Conservation (phyloP, 2,113 vertebrate genomes). For the Chionomys nivalis region DNA sequence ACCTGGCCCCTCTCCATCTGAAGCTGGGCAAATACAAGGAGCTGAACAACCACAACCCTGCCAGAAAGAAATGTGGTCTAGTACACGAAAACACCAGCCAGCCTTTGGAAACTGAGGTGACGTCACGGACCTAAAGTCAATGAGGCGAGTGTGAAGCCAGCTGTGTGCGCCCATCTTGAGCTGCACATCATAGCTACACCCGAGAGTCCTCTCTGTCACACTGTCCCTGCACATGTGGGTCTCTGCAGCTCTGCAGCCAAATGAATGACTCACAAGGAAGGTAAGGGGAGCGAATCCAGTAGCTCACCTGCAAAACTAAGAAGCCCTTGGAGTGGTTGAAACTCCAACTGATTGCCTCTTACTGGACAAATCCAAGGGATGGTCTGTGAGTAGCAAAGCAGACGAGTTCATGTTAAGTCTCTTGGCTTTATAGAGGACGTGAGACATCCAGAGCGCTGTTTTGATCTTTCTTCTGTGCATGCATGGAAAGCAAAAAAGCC, state of each 20-base stretch:
- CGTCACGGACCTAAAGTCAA: not conserved
- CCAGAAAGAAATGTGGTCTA: not conserved
- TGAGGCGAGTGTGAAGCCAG: not conserved
- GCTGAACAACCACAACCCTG: not conserved
- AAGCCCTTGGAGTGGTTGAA: slow-evolving; percentile 26
- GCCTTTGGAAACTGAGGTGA: slow-evolving; percentile 29
- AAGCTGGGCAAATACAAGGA: not conserved
- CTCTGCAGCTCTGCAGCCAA: not conserved
- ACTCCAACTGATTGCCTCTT: slow-evolving; percentile 27
- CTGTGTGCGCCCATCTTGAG: not conserved
- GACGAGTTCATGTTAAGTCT: not conserved
- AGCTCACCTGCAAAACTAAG: not conserved
- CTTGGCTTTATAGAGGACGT: slow-evolving; percentile 32
- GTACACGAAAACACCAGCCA: not conserved
- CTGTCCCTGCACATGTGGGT: not conserved
- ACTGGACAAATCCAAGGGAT: not conserved
- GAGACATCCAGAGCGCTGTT: slow-evolving; percentile 12
- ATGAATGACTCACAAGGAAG: not conserved
- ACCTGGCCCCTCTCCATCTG: not conserved
- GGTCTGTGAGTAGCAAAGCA: not conserved
- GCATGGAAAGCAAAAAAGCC: slow-evolving; percentile 39
- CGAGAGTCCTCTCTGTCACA: accelerated
- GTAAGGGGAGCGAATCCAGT: not conserved
- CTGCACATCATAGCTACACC: not conserved
- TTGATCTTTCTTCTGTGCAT: slow-evolving; percentile 27